Conservation (phyloP, 2,113 vertebrate genomes). For the Alouatta palliata region DNA sequence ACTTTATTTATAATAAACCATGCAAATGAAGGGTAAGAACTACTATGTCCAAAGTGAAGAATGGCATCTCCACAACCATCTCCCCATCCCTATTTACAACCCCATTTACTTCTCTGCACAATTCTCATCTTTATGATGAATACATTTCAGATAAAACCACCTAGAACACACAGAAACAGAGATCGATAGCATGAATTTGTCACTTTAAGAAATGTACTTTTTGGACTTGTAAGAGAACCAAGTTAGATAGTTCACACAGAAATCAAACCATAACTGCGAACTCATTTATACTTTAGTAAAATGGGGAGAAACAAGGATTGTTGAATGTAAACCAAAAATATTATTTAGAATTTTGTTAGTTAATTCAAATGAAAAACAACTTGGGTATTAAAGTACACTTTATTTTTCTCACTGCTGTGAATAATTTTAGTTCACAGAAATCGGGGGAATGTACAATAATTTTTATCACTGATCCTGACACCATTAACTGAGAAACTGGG, state of each 20-base stretch:
- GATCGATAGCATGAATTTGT: background rate
- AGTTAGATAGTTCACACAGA: no score
- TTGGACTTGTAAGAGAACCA: no score
- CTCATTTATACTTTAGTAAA: no score
- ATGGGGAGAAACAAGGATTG: background rate
- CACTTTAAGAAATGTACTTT: background rate
- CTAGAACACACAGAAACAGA: background rate
- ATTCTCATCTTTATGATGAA: no score
- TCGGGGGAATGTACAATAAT: background rate
- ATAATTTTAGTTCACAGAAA: constrained; percentile 26
- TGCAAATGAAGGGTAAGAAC: background rate
- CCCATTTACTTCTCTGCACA: background rate
- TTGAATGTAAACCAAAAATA: background rate
- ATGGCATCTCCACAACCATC: background rate
- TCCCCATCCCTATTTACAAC: background rate
- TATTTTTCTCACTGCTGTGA: background rate
- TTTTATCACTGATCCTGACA: constrained; percentile 33
- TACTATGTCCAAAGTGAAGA: background rate
- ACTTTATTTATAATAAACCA: constrained; percentile 12
- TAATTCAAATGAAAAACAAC: constrained; percentile 40
- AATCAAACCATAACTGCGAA: no score
- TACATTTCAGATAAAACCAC: no score
- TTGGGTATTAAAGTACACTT: constrained; percentile 26
- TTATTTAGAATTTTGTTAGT: constrained; percentile 11
- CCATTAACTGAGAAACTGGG: background rate